Conservation (phyloP, 2,888 invertebrate genomes). For the Lagria hirta region DNA sequence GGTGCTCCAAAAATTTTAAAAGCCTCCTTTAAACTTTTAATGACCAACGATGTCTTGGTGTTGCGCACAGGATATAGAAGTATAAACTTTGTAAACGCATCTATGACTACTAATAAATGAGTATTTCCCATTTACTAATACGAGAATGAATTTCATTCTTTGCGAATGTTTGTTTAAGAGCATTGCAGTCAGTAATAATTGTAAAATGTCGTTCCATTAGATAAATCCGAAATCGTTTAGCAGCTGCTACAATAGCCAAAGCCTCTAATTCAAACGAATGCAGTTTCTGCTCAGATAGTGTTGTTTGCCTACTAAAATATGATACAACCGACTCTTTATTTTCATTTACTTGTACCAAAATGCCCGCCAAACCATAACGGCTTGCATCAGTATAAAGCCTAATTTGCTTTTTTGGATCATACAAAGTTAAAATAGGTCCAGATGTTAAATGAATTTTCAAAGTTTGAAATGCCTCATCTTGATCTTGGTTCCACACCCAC, state of each 20-base stretch:
- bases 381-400: constrained; percentile 22
- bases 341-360: constrained; percentile 17
- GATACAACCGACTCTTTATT: constrained; percentile 31
- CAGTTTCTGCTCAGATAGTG: constrained; percentile 26
- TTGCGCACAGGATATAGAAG: constrained; percentile 15
- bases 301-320: constrained; percentile 39
- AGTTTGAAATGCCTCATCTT: constrained; percentile 12
- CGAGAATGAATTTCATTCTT: too few relatives aligned
- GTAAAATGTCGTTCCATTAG: constrained; percentile 17
- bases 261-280: constrained; percentile 29
- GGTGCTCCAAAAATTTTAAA: constrained; percentile 30
- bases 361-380: constrained; percentile 16
- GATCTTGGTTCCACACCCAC: constrained; percentile 19
- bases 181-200: constrained; percentile 26
- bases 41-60: constrained; percentile 16
- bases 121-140: too few relatives aligned
- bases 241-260: constrained; percentile 20
- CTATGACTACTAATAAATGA: too few relatives aligned
- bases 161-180: too few relatives aligned
- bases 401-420: constrained; percentile 16
- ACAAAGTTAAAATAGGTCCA: constrained; percentile 14
- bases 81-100: constrained; percentile 23
- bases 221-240: constrained; percentile 20
- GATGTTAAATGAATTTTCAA: constrained; percentile 9
- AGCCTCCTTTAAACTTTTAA: constrained; percentile 25